Conservation (phyloP, 2,113 vertebrate genomes). For the Perca flavescens region DNA sequence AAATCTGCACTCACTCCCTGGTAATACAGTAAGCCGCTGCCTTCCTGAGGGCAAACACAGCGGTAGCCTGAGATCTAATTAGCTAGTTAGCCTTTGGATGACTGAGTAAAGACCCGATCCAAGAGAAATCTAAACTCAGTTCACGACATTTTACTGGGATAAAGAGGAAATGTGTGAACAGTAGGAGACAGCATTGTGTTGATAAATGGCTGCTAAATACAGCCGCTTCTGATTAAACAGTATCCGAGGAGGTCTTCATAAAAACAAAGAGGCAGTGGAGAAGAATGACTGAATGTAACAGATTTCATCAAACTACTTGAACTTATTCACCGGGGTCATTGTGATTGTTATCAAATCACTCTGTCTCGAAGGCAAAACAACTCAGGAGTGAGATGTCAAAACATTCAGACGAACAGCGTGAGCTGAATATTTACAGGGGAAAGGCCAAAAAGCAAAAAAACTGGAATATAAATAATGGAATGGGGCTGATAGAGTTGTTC, state of each 20-base stretch:
- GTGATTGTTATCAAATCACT: constrained; percentile 49
- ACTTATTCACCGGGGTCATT: constrained; percentile 55
- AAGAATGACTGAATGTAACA: constrained; percentile 58
- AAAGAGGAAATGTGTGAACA: constrained; percentile 59
- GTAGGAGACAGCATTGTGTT: constrained; percentile 46
- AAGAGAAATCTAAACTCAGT: constrained; percentile 54
- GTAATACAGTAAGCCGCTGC: constrained; percentile 23
- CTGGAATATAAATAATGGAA: constrained; percentile 39
- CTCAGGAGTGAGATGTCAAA: constrained; percentile 58
- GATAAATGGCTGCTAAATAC: constrained; percentile 62
- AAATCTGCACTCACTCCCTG: constrained; percentile 19
- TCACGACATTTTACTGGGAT: constrained; percentile 49
- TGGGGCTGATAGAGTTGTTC: background rate
- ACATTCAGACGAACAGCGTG: constrained; percentile 52
- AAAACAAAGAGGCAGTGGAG: constrained; percentile 46
- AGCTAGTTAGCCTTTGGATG: constrained; percentile 66
- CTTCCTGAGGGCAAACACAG: constrained; percentile 64
- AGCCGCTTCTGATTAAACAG: constrained; percentile 51
- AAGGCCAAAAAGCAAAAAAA: constrained; percentile 33
- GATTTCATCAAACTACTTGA: constrained; percentile 65
- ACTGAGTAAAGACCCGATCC: constrained; percentile 58
- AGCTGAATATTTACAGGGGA: constrained; percentile 50
- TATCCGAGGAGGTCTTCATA: constrained; percentile 38
- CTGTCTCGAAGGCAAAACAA: constrained; percentile 65
- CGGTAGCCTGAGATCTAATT: constrained; percentile 69